Evolutionary conservation across 2,888 invertebrate species (phyloP), one percentile per base, ranked within the genome.

Genomic region (Mylabris sibirica): DNA sequence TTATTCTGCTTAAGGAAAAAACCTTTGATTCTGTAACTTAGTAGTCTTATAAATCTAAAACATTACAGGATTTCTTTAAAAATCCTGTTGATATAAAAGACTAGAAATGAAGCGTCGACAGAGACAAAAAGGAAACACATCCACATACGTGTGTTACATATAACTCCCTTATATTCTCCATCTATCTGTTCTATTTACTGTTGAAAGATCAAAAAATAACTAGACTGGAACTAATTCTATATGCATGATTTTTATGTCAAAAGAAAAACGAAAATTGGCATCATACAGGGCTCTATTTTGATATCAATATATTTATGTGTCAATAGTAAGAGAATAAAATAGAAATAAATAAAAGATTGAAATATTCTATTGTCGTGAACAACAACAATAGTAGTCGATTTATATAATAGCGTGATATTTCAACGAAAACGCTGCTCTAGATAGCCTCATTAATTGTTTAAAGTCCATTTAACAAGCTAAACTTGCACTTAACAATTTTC

Each of bases 391-490:
- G 8, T 20, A 49, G 49, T 9, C n/a, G 22, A 20, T 20, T 53
- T 20, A 22, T 53, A 53, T 22, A 22, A 22, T 57, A 57, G 17
- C 11, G 49, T 22, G 3, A 49, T 49, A 49, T 20, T 49, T 49
- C 20, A 11, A 20, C 6, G 14, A 14, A 26, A 53, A 57, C 6
- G 24, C 57, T 57, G 57, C 24, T 57, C 11, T 57, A 11, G 57
- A 57, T 3, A 57, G 57, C 2, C 44, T n/a, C 57, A 57, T 57
- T 57, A 57, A 57, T 57, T 57, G 57, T 57, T 57, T 6, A 57
- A 57, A 57, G 24, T n/a, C 26, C 26, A 57, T 57, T 57, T 57
- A 57, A 57, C 57, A 57, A 53, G 38, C 38, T 30, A 30, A 38
- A 38, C 38, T 38, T 38, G 38, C 8, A 38, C 12, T 38, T 12